A percentile compares a stretch with the other conserved stretches of the same genome.
phyloP scores from a whole-genome alignment of 30 jellyfish, hydroid and myxozoan species.

The Phacellophora camtschatica region DNA sequence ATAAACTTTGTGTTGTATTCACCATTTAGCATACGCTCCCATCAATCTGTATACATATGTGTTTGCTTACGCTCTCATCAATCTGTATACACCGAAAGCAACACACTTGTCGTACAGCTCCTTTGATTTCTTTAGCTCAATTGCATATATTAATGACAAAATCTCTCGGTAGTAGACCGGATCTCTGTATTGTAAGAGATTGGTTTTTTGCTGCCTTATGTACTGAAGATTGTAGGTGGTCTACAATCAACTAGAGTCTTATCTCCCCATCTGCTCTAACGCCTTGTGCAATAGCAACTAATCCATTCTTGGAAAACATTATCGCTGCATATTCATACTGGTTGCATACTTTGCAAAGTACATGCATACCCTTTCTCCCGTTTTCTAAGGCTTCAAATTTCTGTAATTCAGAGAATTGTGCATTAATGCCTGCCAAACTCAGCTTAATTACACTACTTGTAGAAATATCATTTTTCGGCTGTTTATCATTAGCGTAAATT shows the following conservation, averaged over 20 bases:
- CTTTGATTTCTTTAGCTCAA: constrained; percentile 1
- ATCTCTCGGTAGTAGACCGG: constrained; percentile 18
- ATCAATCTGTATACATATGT: constrained; percentile 16
- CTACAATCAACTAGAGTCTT: too few relatives aligned
- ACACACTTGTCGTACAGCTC: constrained; percentile 8
- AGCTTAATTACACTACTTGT: too few relatives aligned
- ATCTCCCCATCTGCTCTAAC: background rate
- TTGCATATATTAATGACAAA: too few relatives aligned
- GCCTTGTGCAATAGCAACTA: too few relatives aligned
- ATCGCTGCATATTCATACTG: background rate
- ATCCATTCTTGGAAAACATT: constrained; percentile 1
- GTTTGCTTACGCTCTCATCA: constrained; percentile 6
- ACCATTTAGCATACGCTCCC: background rate
- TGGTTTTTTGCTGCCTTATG: too few relatives aligned
- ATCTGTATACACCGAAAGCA: constrained; percentile 3
- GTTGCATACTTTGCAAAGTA: background rate
- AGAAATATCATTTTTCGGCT: too few relatives aligned
- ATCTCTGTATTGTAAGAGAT: constrained; percentile 16
- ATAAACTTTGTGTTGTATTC: background rate
- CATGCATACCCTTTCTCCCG: background rate
- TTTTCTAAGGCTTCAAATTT: too few relatives aligned
- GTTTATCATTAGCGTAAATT: background rate
- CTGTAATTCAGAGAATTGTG: too few relatives aligned
- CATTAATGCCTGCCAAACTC: background rate
- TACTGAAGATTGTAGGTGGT: too few relatives aligned